Conservation (phyloP, 2,888 invertebrate genomes). For the Blastobasis lacticolella region DNA sequence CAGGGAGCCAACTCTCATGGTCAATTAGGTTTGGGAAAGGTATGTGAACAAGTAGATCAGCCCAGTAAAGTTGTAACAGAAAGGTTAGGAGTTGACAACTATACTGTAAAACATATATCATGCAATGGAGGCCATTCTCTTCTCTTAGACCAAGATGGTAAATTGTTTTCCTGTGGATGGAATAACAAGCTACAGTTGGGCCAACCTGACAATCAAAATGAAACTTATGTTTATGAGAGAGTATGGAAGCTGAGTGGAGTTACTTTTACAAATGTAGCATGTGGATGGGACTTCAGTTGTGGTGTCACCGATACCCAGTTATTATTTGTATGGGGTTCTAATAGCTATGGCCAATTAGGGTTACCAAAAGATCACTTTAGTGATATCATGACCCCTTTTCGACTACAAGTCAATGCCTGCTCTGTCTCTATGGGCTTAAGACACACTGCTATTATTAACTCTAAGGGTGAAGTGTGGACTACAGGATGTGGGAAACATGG, state of each 20-base stretch:
- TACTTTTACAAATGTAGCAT: slow-evolving; percentile 76
- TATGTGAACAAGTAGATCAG: slow-evolving; percentile 78
- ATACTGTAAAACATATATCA: slow-evolving; percentile 72
- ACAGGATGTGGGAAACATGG: slow-evolving; percentile 81
- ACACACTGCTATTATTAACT: slow-evolving; percentile 78
- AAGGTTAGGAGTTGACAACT: slow-evolving; percentile 25
- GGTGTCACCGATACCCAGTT: slow-evolving; percentile 80
- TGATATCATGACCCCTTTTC: slow-evolving; percentile 45
- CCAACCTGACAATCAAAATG: slow-evolving; percentile 33
- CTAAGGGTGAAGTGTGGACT: slow-evolving; percentile 75
- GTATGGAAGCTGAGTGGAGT: slow-evolving; percentile 73
- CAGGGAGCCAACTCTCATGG: slow-evolving; percentile 91
- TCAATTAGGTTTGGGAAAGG: slow-evolving; percentile 81
- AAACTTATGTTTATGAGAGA: slow-evolving; percentile 73
- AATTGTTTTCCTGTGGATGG: slow-evolving; percentile 84
- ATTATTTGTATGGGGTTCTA: slow-evolving; percentile 89
- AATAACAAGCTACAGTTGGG: slow-evolving; percentile 84
- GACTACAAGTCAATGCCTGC: slow-evolving; percentile 66
- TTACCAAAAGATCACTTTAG: slow-evolving; percentile 67
- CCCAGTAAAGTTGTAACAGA: slow-evolving; percentile 58
- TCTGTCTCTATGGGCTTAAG: slow-evolving; percentile 79
- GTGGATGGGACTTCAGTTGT: slow-evolving; percentile 89
- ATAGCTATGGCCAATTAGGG: slow-evolving; percentile 84
- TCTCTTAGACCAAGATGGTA: slow-evolving; percentile 78
- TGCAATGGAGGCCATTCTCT: slow-evolving; percentile 88